Evolutionary conservation across 2,888 invertebrate genomes (phyloP).

Genomic region (Diaperis boleti): DNA sequence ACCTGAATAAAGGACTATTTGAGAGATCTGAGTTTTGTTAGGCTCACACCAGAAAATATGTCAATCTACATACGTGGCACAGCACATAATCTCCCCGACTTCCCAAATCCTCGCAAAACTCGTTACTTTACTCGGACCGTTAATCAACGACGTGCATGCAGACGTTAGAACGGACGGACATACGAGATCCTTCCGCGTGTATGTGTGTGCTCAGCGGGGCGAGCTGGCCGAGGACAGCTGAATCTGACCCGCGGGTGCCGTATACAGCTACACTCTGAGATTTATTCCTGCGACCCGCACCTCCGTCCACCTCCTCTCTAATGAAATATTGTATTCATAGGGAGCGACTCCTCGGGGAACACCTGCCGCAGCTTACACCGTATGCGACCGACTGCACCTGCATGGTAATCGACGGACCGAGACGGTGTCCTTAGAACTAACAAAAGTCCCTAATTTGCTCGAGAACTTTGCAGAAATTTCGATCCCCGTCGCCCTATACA

Average conservation of each 20-base stretch:
- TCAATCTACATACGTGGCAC: too few species aligned
- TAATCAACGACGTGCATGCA: constrained; percentile 8
- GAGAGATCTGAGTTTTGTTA: too few species aligned
- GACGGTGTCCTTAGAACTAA: not conserved
- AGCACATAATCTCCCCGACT: too few species aligned
- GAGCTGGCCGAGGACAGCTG: constrained; percentile 60
- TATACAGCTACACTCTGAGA: constrained; percentile 63
- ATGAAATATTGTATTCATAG: constrained; percentile 67
- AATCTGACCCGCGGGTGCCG: constrained; percentile 66
- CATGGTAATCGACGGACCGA: constrained; percentile 30
- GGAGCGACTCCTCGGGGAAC: constrained; percentile 58
- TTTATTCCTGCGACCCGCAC: constrained; percentile 63
- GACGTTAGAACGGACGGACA: constrained; percentile 3
- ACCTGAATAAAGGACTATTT: too few species aligned
- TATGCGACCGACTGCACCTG: constrained; percentile 45
- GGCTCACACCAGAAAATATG: too few species aligned
- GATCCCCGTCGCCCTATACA: too few species aligned
- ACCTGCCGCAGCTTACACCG: constrained; percentile 50
- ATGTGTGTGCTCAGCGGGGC: constrained; percentile 40
- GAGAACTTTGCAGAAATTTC: too few species aligned
- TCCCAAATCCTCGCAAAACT: too few species aligned
- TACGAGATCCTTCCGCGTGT: constrained; percentile 7
- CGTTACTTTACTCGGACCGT: too few species aligned
- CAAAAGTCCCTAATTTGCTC: too few species aligned
- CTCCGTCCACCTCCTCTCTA: constrained; percentile 61